These are phyloP conservation scores for Criorhina ranunculi DNA, from an alignment of 2,888 invertebrate genomes.

Conservation along the genomic window DNA sequence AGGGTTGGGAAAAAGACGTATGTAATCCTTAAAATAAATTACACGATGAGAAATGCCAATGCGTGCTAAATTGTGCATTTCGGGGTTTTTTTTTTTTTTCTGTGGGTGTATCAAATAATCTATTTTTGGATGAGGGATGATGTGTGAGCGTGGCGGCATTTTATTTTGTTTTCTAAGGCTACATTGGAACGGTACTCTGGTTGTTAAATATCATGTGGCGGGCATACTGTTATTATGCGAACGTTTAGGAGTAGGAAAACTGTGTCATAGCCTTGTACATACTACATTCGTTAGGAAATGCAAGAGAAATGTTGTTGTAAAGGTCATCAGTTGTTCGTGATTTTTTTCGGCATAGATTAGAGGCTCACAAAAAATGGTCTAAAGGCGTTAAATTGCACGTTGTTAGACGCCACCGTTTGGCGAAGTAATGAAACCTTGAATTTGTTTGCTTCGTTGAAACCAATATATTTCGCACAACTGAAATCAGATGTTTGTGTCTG, in stretches of 20 bases:
- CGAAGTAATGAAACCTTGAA: too few species aligned
- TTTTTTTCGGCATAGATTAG: too few species aligned
- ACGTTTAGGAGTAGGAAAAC: neutral
- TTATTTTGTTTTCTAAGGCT: conserved; percentile 1
- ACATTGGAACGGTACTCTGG: conserved; percentile 4
- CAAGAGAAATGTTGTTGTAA: too few species aligned
- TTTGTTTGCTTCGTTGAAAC: too few species aligned
- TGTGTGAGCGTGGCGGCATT: conserved; percentile 8
- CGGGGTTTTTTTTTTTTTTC: conserved; percentile 36
- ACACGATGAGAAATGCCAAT: conserved; percentile 64
- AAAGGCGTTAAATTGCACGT: too few species aligned
- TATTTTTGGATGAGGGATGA: conserved; percentile 43
- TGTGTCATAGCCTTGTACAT: too few species aligned
- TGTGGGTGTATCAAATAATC: conserved; percentile 27
- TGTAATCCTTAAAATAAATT: conserved; percentile 71
- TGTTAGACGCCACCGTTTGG: too few species aligned
- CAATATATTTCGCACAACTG: too few species aligned
- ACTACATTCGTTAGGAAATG: too few species aligned
- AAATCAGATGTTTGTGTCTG: too few species aligned
- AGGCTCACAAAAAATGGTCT: too few species aligned
- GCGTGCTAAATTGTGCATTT: conserved; percentile 77
- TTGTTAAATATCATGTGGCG: conserved; percentile 13
- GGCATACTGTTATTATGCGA: neutral
- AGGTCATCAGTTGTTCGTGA: too few species aligned
- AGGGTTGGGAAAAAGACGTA: conserved; percentile 34